Evolutionary conservation across 2,797 vertebrate genomes (phyloP), one percentile per base, ranked within the genome.

Genomic region (Glossophaga mutica): DNA sequence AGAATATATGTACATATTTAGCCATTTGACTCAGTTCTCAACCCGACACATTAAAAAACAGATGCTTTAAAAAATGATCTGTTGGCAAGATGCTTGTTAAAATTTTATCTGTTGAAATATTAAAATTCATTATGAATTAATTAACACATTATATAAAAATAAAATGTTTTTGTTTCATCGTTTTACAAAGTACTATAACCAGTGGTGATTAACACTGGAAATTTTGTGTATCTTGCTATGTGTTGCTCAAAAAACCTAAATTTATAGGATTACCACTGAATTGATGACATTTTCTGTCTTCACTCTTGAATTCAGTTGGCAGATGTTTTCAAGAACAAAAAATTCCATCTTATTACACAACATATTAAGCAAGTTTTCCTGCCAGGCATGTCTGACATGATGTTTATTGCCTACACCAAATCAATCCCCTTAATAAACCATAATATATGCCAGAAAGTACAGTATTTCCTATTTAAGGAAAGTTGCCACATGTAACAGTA

Each of bases 301-400:
- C 98, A 98, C 98, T 98, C 79, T 84, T 97, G 96, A 98, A 98
- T 98, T 98, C 97, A 97, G 97, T 97, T 98, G 98, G 98, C 98
- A 99, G 98, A 98, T 98, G 98, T 98, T 98, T 98, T 98, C 90
- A 90, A 98, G 98, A 99, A 98, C 98, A 98, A 98, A 98, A 98
- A 98, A 98, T 98, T 98, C 95, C 97, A 97, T 98, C 98, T 98
- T 98, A 98, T 98, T 98, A 98, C 97, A 98, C 98, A 98, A 97
- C 97, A 98, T 97, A 98, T 98, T 98, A 98, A 98, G 97, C 96
- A 98, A 96, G 97, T 96, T 98, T 98, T 98, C 97, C 98, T 98
- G 98, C 97, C 98, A 98, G 98, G 98, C 98, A 98, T 97, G 98
- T 98, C 98, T 98, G 98, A 98, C 98, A 98, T 98, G 98, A 98